Base-by-base conservation (phyloP, 2,888 invertebrate genomes). In the Buathra laborator region DNA sequence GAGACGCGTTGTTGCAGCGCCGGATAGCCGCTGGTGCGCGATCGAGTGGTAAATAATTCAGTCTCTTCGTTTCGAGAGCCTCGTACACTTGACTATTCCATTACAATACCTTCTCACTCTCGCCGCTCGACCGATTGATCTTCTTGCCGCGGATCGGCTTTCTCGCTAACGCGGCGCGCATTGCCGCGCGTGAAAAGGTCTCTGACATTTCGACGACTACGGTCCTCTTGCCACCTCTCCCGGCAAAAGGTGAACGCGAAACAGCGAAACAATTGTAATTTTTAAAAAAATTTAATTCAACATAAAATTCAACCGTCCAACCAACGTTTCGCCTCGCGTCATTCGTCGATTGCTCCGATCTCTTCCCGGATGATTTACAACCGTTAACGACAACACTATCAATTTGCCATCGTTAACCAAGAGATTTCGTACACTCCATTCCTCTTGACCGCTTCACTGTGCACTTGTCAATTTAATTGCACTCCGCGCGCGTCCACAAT, bases 161-260 rank as follows among this genome's bases (percentile, higher is more conserved):
- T 77, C 71, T 70, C 77, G 29, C 66, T 51, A 37, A 24, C 56
- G 0, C 56, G 43, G 59, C 62, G 24, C 51, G 37, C 62, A 56
- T 44, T 16, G 32, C 24, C 24, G 29, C n/a, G 37, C 37, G 64
- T 37, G 77, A 71, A 66, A 83, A 71, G 67, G 76, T 67, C 72
- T 77, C 85, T 87, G 88, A 88, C 88, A 88, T 88, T 88, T 88
- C 66, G 71, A 51, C 75, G 16, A 62, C 59, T 59, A 16, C 19
- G n/a, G 74, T 24, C 10, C 74, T 51, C 51, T 68, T 44, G 51
- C 56, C 77, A 66, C 84, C 74, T 72, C 14, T 12, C 59, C 64
- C 48, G 32, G 76, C 48, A 77, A 85, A 85, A 83, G 81, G 75
- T 75, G 81, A 81, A 29, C 19, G 59, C 68, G 48, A 81, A 68